These are phyloP conservation scores for Chelon auratus DNA, from an alignment of 2,797 vertebrate species.

Conservation along the genomic window DNA sequence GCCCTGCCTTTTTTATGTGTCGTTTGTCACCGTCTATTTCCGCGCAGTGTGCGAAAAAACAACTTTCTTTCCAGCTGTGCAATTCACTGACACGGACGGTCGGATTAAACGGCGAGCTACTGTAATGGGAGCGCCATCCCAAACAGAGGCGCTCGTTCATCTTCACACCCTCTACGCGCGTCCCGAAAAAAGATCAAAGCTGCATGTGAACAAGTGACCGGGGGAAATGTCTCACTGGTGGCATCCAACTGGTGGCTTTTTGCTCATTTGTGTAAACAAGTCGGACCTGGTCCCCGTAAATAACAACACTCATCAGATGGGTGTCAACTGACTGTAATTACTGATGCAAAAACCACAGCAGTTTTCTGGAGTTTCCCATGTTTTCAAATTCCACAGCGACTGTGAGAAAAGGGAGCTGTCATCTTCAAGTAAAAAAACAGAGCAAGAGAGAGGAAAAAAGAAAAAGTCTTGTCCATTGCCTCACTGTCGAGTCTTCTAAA, in stretches of 20 bases:
- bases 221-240: conserved; percentile 5
- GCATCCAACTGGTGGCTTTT: conserved; percentile 3
- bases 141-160: conserved; percentile 38
- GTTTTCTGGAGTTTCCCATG: conserved; percentile 76
- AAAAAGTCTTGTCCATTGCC: conserved; percentile 22
- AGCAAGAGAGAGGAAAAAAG: neutral
- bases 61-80: conserved; percentile 70
- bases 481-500: conserved; percentile 48
- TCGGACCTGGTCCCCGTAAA: conserved; percentile 57
- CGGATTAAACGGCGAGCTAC: conserved; percentile 59
- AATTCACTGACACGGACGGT: conserved; percentile 44
- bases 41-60: conserved; percentile 71
- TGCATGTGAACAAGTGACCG: conserved; percentile 3
- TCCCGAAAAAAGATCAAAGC: neutral
- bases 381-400: conserved; percentile 62
- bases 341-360: conserved; percentile 68
- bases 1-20: conserved; percentile 74
- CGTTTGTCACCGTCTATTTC: conserved; percentile 78
- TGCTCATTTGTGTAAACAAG: conserved; percentile 41
- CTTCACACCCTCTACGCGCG: conserved; percentile 24
- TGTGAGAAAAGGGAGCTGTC: conserved; percentile 71
- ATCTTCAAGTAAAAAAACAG: conserved; percentile 6
- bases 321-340: conserved; percentile 75
- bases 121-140: conserved; percentile 58
- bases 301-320: conserved; percentile 64